Conservation (phyloP, 53 echinoderm and acorn worm genomes). For the Echinarachnius parma region DNA sequence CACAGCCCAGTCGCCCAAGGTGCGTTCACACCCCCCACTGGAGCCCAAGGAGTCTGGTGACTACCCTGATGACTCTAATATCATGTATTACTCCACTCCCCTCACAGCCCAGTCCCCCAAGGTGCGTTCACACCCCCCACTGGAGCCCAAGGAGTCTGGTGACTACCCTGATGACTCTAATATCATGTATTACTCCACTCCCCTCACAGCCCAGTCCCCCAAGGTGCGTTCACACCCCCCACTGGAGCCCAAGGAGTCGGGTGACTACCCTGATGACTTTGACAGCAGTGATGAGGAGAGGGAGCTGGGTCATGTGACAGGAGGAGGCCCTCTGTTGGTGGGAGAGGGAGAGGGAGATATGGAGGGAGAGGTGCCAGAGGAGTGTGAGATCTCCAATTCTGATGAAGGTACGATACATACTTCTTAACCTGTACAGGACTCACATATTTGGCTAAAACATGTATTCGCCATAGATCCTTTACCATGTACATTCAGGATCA, state of each 20-base stretch:
- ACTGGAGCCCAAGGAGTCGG: slow-evolving; percentile 72
- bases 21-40: not conserved
- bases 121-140: not conserved
- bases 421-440: no score
- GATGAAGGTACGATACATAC: slow-evolving; percentile 61
- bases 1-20: slow-evolving; percentile 9
- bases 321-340: no score
- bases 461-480: no score
- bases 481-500: no score
- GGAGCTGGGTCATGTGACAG: not conserved
- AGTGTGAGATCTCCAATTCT: slow-evolving; percentile 33
- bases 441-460: no score
- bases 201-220: not conserved
- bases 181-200: no score
- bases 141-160: slow-evolving; percentile 77
- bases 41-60: slow-evolving; percentile 83
- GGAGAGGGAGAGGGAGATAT: slow-evolving; percentile 26
- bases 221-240: not conserved
- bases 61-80: slow-evolving; percentile 84
- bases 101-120: slow-evolving; percentile 14
- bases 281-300: slow-evolving; percentile 71
- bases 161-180: slow-evolving; percentile 91
- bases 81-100: no score
- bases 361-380: slow-evolving; percentile 44
- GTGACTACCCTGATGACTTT: slow-evolving; percentile 91